phyloP scores from a whole-genome alignment of 2,888 invertebrate species.

The Ditula angustiorana region DNA sequence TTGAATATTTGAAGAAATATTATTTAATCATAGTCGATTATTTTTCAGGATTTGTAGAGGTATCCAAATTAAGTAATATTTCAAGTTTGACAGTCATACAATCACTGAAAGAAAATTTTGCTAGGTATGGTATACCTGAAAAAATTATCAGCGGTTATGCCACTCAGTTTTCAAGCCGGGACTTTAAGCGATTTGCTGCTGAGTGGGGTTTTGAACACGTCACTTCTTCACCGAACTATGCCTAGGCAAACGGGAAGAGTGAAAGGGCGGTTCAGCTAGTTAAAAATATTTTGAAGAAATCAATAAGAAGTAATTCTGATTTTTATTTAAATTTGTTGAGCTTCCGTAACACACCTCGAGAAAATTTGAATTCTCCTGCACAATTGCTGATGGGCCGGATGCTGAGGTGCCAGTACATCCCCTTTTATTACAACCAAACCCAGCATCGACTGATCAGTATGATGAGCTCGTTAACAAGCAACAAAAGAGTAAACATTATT shows the following conservation, averaged over 20 bases:
- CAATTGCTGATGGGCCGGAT: no score
- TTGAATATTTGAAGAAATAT: constrained; percentile 33
- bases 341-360: no score
- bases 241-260: constrained; percentile 23
- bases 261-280: constrained; percentile 22
- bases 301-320: neutral
- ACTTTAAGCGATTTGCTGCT: neutral
- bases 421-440: neutral
- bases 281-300: constrained; percentile 20
- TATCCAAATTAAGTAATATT: neutral
- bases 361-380: no score
- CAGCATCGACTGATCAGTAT: neutral
- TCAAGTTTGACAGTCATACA: constrained; percentile 1
- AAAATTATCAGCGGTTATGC: constrained; percentile 36
- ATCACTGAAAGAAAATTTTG: constrained; percentile 30
- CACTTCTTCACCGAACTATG: constrained; percentile 27
- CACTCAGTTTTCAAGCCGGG: neutral
- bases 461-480: neutral
- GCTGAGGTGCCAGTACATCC: neutral
- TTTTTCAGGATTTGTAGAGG: constrained; percentile 30
- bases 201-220: constrained; percentile 2
- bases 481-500: constrained; percentile 2
- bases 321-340: neutral
- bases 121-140: constrained; percentile 40
- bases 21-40: constrained; percentile 34